Base-by-base conservation (phyloP, 1,140 invertebrate species). In the Drosophila murphyi region DNA sequence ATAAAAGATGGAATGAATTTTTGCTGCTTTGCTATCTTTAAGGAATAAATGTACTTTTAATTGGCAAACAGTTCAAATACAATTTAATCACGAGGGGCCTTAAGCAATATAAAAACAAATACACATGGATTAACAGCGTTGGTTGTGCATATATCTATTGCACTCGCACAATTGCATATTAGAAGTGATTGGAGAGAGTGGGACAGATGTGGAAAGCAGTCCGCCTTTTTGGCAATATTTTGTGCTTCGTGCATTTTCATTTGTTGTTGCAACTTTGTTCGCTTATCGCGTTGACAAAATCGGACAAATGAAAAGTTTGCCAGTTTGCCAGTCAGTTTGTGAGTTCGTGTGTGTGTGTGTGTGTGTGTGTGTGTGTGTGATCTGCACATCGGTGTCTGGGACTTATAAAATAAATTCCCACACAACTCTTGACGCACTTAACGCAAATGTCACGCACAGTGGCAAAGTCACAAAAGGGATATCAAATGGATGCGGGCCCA, bases 371-470 rank as follows among this genome's bases (percentile, higher is more conserved):
- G 12, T 12, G 12, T 12, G 12, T 12, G n/a, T n/a, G n/a, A n/a
- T n/a, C n/a, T n/a, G 20, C 20, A 20, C 0, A 20, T 20, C 20
- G 20, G 20, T 55, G 10, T 52, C 51, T 59, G 20, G 50, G 34
- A 60, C 29, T 57, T 67, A 55, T 43, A 64, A 73, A 71, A 86
- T 72, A 43, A 43, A 48, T 87, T 87, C 82, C 82, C 82, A 86
- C 60, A 71, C 82, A 88, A 80, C 52, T 78, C 61, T 74, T 50
- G 60, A 55, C 63, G 72, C 83, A 86, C 83, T 87, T 83, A 88
- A 88, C 83, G 82, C 80, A 89, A 87, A 89, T 88, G 83, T 88
- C 83, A 88, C 83, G 83, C 83, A 88, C 83, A 88, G 85, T 88
- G 83, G 76, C 81, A 57, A 76, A 78, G 61, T 72, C 81, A 87